Evolutionary conservation across 2,113 vertebrate species (phyloP).

Genomic region (Sitta europaea): DNA sequence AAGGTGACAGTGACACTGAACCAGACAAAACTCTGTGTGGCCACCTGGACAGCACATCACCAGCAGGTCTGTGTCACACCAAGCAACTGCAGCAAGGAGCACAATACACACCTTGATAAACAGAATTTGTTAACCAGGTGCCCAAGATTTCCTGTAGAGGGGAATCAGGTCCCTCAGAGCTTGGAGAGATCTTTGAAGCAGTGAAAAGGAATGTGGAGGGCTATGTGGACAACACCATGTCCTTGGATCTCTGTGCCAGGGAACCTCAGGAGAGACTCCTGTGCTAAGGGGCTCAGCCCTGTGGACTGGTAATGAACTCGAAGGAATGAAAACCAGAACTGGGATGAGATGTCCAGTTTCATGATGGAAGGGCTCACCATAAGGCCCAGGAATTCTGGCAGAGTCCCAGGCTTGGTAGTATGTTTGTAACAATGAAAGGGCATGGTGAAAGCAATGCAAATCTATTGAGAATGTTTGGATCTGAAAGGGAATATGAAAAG

Average conservation of each 20-base stretch:
- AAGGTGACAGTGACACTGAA: neutral
- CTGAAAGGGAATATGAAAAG: neutral
- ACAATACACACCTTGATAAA: neutral
- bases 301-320: rapidly evolving
- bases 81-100: neutral
- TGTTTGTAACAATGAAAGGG: neutral
- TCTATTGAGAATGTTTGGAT: neutral
- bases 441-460: neutral
- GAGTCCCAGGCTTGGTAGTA: neutral
- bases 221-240: rapidly evolving
- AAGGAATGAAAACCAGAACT: neutral
- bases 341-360: neutral
- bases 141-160: neutral
- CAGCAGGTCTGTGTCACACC: rapidly evolving
- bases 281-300: neutral
- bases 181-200: neutral
- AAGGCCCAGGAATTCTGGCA: neutral
- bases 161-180: neutral
- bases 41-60: neutral
- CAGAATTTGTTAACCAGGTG: neutral
- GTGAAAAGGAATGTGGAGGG: neutral
- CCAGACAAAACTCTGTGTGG: neutral
- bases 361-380: neutral
- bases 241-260: neutral
- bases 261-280: neutral